Evolutionary conservation across 2,113 vertebrate genomes (phyloP).

Genomic region (Colinus virginianus): DNA sequence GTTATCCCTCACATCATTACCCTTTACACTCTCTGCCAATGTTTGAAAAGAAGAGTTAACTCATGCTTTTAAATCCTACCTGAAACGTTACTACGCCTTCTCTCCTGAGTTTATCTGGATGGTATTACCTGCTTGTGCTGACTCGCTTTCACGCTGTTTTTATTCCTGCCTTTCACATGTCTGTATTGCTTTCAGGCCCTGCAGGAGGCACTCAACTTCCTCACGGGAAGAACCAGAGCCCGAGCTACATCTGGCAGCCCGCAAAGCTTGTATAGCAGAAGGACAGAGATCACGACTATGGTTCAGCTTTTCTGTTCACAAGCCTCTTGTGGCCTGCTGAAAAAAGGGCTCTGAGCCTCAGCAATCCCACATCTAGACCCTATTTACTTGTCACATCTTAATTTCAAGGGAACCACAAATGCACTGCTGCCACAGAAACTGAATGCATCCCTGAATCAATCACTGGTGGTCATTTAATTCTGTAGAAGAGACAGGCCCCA

Average conservation of each 20-base stretch:
- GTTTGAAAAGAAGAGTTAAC: background rate
- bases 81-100: background rate
- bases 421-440: background rate
- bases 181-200: background rate
- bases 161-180: background rate
- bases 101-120: background rate
- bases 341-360: background rate
- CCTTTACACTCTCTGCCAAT: background rate
- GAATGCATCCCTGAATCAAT: rapidly evolving
- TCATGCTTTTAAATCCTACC: background rate
- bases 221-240: background rate
- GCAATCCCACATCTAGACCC: background rate
- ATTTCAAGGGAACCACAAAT: background rate
- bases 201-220: background rate
- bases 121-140: background rate
- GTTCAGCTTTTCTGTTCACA: background rate
- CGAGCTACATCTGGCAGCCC: background rate
- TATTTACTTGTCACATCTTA: background rate
- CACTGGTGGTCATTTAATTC: background rate
- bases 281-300: background rate
- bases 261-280: background rate
- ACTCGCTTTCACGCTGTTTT: background rate
- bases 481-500: background rate
- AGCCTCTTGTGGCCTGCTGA: background rate
- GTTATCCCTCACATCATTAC: background rate